phyloP scores from a whole-genome alignment of 2,888 invertebrate genomes.

The Rhyacophila evoluta region DNA sequence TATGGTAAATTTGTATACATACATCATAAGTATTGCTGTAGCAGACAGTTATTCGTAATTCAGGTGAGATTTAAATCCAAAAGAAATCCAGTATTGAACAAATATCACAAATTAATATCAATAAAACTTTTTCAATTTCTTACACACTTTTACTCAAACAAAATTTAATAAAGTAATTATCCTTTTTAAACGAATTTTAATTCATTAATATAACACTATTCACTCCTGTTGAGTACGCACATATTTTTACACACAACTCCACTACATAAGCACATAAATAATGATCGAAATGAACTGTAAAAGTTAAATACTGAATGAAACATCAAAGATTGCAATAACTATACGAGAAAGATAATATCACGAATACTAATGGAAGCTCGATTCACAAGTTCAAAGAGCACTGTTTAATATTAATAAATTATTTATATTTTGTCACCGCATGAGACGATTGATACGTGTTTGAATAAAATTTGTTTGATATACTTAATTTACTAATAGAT shows the following conservation, averaged over 20 bases:
- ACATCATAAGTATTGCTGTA: neutral
- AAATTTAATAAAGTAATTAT: no score
- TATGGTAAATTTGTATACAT: neutral
- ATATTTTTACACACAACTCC: no score
- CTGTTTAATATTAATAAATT: neutral
- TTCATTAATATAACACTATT: no score
- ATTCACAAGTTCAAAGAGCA: conserved; percentile 7
- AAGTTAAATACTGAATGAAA: no score
- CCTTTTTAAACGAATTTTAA: no score
- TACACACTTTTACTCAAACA: neutral
- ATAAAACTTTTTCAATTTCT: neutral
- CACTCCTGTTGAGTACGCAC: no score
- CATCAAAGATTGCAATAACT: no score
- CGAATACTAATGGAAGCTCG: neutral
- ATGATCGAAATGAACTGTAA: no score
- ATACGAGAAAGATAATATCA: no score
- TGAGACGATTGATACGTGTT: no score
- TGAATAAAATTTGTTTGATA: neutral
- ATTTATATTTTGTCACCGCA: no score
- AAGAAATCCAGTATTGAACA: neutral
- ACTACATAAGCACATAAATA: no score
- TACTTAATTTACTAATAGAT: neutral
- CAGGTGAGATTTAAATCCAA: neutral
- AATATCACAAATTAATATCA: neutral
- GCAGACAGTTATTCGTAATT: neutral